Evolutionary conservation across 1,140 invertebrate species (phyloP), one percentile per base, ranked within the genome.

Genomic region (Lycorma delicatula): DNA sequence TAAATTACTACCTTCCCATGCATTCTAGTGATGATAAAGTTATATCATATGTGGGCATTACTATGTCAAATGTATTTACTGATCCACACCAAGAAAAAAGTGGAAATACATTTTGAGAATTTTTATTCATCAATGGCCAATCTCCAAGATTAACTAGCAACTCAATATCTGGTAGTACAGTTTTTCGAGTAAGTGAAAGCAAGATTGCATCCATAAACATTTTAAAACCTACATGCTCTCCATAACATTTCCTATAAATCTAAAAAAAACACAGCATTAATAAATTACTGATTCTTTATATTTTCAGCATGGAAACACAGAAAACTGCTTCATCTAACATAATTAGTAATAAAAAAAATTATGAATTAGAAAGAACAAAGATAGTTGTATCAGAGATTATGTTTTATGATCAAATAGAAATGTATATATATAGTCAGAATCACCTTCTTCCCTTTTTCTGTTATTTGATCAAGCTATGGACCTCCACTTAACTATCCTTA

Each of bases 1-100:
- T n/a, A n/a, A n/a, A n/a, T n/a, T n/a, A n/a, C 67, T 76, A 92
- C 88, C 86, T 85, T 67, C 86, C 87, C 89, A 96, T 92, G 74
- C 84, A 87, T 76, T 97, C 87, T 52, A 97, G 70, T 1, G 89
- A 85, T 7, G 93, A 86, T 76, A 96, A 88, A 2, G 92, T 95
- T 26, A 97, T 79, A 70, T 97, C 93, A 76, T 98, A 97, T 1
- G 93, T 97, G 11, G 95, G 95, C 76, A 97, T 80, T 50, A 95
- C 79, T 71, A 98, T 95, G 74, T 98, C 95, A 64, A 78, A 74
- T 3, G 85, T 84, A 60, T 87, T 80, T 50, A 82, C 75, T 60
- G 91, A 95, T 1, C 92, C 92, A 76, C 94, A 97, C 94, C 95
- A 98, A 29, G 93, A 96, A 70, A 98, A 92, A 54, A 98, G 84